Conservation (phyloP, 2,113 vertebrate species). For the Phoenicopterus ruber region DNA sequence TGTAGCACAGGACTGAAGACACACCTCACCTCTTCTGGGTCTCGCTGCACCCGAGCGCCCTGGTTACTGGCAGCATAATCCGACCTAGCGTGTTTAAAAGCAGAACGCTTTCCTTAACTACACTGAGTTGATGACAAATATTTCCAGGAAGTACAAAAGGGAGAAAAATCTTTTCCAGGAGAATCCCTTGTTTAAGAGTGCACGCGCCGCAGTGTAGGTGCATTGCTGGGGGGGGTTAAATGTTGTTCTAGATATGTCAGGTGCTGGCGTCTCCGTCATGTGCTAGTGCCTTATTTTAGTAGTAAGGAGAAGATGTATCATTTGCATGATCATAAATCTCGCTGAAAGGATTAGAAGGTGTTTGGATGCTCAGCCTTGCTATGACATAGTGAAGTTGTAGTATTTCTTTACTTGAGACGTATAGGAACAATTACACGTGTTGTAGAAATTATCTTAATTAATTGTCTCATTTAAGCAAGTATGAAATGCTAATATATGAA, state of each 20-base stretch:
- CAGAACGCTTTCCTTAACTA: not conserved
- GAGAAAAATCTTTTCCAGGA: not conserved
- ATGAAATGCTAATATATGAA: not conserved
- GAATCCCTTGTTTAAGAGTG: not conserved
- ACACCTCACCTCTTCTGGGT: not conserved
- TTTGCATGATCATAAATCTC: not conserved
- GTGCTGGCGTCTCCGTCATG: not conserved
- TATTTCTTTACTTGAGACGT: not conserved
- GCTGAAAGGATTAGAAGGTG: not conserved
- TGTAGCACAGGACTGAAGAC: not conserved
- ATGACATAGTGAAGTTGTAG: not conserved
- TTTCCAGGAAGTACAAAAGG: not conserved
- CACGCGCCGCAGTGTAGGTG: rapidly evolving
- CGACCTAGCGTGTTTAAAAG: not conserved
- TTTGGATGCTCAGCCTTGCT: not conserved
- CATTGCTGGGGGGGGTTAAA: not conserved
- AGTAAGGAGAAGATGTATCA: not conserved
- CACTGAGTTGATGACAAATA: not conserved
- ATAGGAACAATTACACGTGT: not conserved
- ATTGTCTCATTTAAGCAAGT: not conserved
- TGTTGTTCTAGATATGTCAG: not conserved
- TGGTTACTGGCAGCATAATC: not conserved
- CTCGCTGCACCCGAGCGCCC: not conserved
- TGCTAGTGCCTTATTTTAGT: not conserved
- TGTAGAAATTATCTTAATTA: not conserved